A percentile compares a stretch with the other conserved stretches of the same genome.
These are phyloP conservation scores for Megalops cyprinoides DNA, from an alignment of 2,797 vertebrate genomes.

Conservation along the genomic window DNA sequence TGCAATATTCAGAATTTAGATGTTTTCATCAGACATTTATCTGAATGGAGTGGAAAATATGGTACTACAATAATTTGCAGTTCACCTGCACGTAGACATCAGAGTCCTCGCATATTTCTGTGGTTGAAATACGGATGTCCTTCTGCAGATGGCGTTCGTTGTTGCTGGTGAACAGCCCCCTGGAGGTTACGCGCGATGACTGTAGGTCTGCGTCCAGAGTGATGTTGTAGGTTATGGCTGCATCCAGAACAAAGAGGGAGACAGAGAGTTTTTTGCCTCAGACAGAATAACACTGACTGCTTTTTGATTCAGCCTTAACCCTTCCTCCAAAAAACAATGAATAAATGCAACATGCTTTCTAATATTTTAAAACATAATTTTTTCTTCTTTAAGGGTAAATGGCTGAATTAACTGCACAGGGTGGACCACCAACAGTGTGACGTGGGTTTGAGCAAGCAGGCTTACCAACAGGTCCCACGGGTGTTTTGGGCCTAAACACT, in stretches of 20 bases:
- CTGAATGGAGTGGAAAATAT: not conserved
- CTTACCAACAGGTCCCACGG: slow-evolving; percentile 80
- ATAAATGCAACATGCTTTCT: not conserved
- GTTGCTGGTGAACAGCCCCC: slow-evolving; percentile 83
- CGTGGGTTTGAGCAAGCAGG: slow-evolving; percentile 16
- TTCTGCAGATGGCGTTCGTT: slow-evolving; percentile 78
- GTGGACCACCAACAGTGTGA: not conserved
- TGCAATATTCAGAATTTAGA: not conserved
- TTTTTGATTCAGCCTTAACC: not conserved
- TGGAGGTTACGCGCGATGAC: slow-evolving; percentile 79
- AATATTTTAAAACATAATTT: not conserved
- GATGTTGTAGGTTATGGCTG: slow-evolving; percentile 79
- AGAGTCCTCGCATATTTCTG: slow-evolving; percentile 64
- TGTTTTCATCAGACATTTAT: not conserved
- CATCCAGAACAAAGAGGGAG: slow-evolving; percentile 23
- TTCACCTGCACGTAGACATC: slow-evolving; percentile 83
- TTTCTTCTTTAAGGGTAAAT: not conserved
- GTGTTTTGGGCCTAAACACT: slow-evolving; percentile 77
- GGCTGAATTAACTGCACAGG: not conserved
- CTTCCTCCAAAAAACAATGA: too few relatives aligned
- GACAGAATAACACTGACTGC: not conserved
- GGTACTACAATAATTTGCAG: not conserved
- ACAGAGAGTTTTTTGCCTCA: not conserved
- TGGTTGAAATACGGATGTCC: slow-evolving; percentile 56
- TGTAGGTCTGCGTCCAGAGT: slow-evolving; percentile 84